Percentiles rank a stretch among this genome's conserved stretches.
Conservation (phyloP, 2,888 invertebrate genomes). For the Polymixis flavicincta region DNA sequence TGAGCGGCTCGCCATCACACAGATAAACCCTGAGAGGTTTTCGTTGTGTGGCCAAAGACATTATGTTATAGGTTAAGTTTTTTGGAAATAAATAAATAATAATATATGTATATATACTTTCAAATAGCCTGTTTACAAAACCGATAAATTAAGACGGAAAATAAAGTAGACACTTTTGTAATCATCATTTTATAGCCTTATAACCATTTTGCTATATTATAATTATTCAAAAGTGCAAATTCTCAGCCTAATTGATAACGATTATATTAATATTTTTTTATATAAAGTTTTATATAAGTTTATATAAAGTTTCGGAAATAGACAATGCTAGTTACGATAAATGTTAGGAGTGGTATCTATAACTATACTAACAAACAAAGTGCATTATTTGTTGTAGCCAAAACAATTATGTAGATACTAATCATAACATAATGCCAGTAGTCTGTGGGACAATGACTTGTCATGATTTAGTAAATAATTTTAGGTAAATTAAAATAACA, state of each 20-base stretch:
- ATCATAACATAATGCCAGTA: background rate
- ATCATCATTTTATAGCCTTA: too few relatives aligned
- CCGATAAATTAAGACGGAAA: background rate
- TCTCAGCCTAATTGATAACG: background rate
- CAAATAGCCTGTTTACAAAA: background rate
- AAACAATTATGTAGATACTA: background rate
- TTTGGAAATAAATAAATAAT: too few relatives aligned
- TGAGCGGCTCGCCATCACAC: too few relatives aligned
- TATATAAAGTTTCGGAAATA: background rate
- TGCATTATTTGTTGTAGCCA: background rate
- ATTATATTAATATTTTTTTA: too few relatives aligned
- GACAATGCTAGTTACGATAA: background rate
- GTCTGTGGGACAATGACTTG: background rate
- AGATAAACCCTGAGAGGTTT: too few relatives aligned
- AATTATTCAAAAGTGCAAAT: background rate
- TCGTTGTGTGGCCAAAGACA: too few relatives aligned
- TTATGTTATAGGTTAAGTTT: too few relatives aligned
- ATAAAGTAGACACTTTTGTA: background rate
- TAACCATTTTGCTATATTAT: background rate
- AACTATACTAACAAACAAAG: background rate
- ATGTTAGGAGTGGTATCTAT: background rate
- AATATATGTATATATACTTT: too few relatives aligned
- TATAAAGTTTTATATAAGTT: too few relatives aligned
- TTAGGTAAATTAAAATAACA: too few relatives aligned
- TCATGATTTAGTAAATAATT: too few relatives aligned